Base-by-base conservation (phyloP, 2,888 invertebrate genomes). In the Heliconius erato region DNA sequence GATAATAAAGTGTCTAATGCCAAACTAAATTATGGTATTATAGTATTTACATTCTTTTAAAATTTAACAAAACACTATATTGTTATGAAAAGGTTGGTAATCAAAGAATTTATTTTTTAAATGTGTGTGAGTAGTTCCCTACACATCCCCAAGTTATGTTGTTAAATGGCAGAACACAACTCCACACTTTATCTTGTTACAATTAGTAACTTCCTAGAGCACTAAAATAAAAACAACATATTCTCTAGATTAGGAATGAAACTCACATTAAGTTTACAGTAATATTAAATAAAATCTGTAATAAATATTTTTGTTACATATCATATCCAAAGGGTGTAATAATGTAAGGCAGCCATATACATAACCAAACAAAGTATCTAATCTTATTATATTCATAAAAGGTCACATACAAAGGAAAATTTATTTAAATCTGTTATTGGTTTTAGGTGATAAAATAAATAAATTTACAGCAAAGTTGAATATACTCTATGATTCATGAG, bases 401-500 rank as follows among this genome's bases (percentile, higher is more conserved):
- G 35, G 63, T 78, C 78, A 67, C 26, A 32, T 59, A 80, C 35
- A 67, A 80, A 74, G 74, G n/a, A 28, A 54, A 19, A 44, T 65
- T 23, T 19, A n/a, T 74, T 9, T 28, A 65, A 28, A 44, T 49
- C 23, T 40, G 11, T 28, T 78, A 44, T 12, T 16, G 19, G 28
- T 78, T 76, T 63, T 40, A 59, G 3, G 59, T 76, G 54, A 23
- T 32, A 28, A 54, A 54, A 4, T 19, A 49, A 35, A 63, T 76
- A 74, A 35, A 44, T 54, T 19, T 49, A 72, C 32, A 71, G 1
- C 19, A 74, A 82, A 82, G 82, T 80, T 79, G 72, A 82, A 26
- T 82, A 71, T 28, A 82, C 82, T 11, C 40, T 49, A 26, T 82
- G 81, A 84, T 28, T 83, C 82, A 81, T 83, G 5, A 54, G 54